These are phyloP conservation scores for Polydrusus pterygomalis DNA, from an alignment of 2,888 invertebrate genomes.

Conservation along the genomic window DNA sequence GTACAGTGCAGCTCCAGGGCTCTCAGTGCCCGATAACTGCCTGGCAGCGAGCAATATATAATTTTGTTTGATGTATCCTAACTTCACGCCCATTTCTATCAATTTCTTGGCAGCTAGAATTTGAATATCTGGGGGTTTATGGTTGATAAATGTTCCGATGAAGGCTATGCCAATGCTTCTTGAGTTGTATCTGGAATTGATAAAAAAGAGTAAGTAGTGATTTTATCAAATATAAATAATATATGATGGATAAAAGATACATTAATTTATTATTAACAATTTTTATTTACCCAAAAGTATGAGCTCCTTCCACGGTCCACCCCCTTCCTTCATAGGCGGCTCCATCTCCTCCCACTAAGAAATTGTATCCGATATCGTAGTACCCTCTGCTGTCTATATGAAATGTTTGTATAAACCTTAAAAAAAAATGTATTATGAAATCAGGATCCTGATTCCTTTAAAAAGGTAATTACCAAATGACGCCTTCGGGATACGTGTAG, in stretches of 20 bases:
- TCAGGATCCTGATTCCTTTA: no score
- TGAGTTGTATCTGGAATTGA: slow-evolving; percentile 74
- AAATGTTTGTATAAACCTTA: slow-evolving; percentile 76
- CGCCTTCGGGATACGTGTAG: no score
- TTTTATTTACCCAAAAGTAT: slow-evolving; percentile 74
- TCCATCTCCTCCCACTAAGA: slow-evolving; percentile 87
- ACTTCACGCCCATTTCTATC: slow-evolving; percentile 77
- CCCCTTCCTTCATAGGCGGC: slow-evolving; percentile 84
- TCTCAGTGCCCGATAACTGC: slow-evolving; percentile 77
- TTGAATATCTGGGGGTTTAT: slow-evolving; percentile 74
- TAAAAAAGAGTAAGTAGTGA: no score
- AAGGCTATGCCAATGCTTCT: slow-evolving; percentile 82
- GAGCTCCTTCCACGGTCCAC: slow-evolving; percentile 84
- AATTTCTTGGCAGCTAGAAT: slow-evolving; percentile 78
- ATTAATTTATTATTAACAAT: background rate
- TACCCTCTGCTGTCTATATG: slow-evolving; percentile 81
- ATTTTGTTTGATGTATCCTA: slow-evolving; percentile 77
- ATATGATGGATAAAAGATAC: no score
- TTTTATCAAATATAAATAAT: no score
- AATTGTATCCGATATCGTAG: slow-evolving; percentile 85
- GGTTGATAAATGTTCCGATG: slow-evolving; percentile 81
- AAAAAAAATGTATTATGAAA: no score
- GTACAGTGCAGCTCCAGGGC: slow-evolving; percentile 81
- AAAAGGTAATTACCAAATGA: no score
- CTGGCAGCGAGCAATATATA: slow-evolving; percentile 82